A percentile compares a stretch with the other conserved stretches of the same genome.
These are phyloP conservation scores for Parus major DNA, from an alignment of 2,113 vertebrate genomes.

Conservation along the genomic window DNA sequence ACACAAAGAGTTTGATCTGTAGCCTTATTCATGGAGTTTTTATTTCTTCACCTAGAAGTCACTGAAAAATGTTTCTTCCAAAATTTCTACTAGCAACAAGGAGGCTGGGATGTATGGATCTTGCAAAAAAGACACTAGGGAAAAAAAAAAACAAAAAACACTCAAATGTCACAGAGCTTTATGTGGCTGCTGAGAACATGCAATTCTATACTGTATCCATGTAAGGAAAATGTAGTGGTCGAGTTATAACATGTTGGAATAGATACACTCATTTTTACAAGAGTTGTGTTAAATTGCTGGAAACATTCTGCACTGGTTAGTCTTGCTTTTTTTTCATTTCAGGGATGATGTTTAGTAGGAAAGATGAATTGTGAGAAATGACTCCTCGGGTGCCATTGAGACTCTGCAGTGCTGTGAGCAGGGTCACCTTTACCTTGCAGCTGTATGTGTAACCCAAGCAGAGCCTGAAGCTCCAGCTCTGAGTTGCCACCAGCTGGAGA, in stretches of 20 bases:
- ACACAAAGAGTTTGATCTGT: conserved; percentile 81
- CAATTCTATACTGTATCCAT: conserved; percentile 68
- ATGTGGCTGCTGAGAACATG: conserved; percentile 66
- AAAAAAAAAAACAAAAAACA: not conserved
- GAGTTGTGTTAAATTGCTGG: conserved; percentile 58
- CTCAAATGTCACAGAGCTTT: conserved; percentile 69
- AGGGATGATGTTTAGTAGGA: conserved; percentile 1
- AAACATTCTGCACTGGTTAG: conserved; percentile 66
- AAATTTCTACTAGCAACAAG: conserved; percentile 69
- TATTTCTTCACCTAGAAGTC: conserved; percentile 79
- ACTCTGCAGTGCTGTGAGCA: conserved; percentile 34
- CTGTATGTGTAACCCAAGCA: not conserved
- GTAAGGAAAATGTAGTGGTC: conserved; percentile 39
- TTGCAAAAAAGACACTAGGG: conserved; percentile 67
- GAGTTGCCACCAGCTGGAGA: conserved; percentile 14
- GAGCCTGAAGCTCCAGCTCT: conserved; percentile 12
- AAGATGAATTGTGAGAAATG: conserved; percentile 33
- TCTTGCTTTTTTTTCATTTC: conserved; percentile 65
- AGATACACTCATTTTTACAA: conserved; percentile 62
- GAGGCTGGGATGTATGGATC: conserved; percentile 71
- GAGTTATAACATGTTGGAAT: conserved; percentile 47
- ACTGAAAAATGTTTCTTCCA: conserved; percentile 75
- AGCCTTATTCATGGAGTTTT: conserved; percentile 88
- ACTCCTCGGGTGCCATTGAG: conserved; percentile 57
- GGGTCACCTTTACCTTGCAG: conserved; percentile 31